Evolutionary conservation across 2,113 vertebrate species (phyloP).

Genomic region (Gopherus flavomarginatus): DNA sequence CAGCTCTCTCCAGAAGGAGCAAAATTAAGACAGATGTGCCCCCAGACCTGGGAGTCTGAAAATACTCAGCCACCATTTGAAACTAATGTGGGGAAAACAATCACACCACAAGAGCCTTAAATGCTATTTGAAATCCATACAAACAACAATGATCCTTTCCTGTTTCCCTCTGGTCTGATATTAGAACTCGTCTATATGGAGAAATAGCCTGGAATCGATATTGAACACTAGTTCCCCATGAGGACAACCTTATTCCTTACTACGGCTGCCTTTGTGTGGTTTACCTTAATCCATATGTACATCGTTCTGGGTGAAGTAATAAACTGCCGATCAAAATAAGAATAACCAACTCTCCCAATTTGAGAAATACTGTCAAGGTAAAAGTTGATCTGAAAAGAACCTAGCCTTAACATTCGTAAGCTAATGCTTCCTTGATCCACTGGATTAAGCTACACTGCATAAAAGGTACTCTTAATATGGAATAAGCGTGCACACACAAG

Average conservation of each 20-base stretch:
- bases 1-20: not conserved
- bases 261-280: not conserved
- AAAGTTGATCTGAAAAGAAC: not conserved
- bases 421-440: not conserved
- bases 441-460: not conserved
- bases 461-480: not conserved
- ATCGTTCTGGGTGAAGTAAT: not conserved
- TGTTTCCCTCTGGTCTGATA: not conserved
- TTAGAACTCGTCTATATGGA: not conserved
- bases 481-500: not conserved
- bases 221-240: not conserved
- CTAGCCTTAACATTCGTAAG: not conserved
- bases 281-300: not conserved
- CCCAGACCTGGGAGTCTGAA: not conserved
- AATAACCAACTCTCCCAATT: not conserved
- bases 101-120: accelerated
- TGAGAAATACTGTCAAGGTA: not conserved
- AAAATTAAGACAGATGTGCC: not conserved
- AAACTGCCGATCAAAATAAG: not conserved
- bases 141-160: not conserved
- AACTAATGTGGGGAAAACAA: not conserved
- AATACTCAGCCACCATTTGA: not conserved
- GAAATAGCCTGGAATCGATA: not conserved
- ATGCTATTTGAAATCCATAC: not conserved
- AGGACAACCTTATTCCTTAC: not conserved